These are phyloP conservation scores for Xiphophorus maculatus DNA, from an alignment of 2,113 vertebrate genomes.

Conservation along the genomic window DNA sequence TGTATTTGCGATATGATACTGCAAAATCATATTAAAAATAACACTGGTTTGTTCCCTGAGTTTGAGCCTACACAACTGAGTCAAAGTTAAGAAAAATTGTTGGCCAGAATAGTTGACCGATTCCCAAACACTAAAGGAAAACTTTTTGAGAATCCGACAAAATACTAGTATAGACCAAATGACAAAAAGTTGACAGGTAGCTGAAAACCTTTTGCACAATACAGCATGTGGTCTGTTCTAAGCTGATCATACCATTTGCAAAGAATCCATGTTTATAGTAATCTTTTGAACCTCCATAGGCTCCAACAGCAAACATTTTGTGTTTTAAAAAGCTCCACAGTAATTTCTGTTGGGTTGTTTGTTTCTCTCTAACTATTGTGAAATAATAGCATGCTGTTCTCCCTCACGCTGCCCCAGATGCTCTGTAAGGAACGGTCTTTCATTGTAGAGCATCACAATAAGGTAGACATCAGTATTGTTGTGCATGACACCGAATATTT, in stretches of 20 bases:
- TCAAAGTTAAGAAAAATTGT: not conserved
- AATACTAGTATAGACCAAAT: not conserved
- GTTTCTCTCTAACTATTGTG: not conserved
- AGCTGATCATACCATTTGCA: not conserved
- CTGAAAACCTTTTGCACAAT: no score
- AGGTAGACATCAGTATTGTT: constrained; percentile 66
- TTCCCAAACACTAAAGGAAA: not conserved
- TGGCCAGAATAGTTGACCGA: no score
- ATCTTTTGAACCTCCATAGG: not conserved
- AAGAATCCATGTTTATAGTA: not conserved
- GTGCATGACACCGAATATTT: constrained; percentile 3
- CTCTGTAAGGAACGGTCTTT: constrained; percentile 81
- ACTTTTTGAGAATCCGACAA: not conserved
- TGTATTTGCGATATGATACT: not conserved
- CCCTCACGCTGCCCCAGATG: constrained; percentile 74
- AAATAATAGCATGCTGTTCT: constrained; percentile 44
- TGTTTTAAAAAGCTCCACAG: not conserved
- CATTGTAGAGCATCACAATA: constrained; percentile 79
- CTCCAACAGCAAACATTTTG: not conserved
- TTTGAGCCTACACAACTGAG: not conserved
- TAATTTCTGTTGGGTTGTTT: not conserved
- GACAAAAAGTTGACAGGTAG: no score
- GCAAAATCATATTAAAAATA: not conserved
- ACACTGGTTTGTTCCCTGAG: not conserved
- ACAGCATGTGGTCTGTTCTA: no score